Conservation (phyloP, 92 coral and sea anemone species). For the Paragorgia papillata region DNA sequence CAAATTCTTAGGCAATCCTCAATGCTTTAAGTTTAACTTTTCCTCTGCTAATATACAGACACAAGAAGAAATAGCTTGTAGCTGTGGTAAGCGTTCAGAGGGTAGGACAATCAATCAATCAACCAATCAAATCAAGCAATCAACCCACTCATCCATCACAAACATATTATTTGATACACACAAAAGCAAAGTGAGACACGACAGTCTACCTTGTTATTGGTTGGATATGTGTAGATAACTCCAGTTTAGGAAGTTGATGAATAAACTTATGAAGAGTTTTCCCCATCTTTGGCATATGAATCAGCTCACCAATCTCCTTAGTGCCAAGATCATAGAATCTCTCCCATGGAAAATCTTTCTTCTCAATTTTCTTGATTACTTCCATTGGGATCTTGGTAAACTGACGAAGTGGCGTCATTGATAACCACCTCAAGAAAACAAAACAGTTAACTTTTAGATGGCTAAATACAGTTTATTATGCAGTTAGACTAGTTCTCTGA, state of each 20-base stretch:
- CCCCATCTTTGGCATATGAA: conserved; percentile 99
- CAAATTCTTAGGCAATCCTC: neutral
- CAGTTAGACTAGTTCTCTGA: too few species aligned
- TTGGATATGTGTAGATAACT: conserved; percentile 97
- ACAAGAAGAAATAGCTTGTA: neutral
- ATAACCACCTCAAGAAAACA: conserved; percentile 78
- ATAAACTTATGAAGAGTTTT: conserved; percentile 95
- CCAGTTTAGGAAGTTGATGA: conserved; percentile 98
- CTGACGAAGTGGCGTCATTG: conserved; percentile 97
- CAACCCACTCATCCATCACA: too few species aligned
- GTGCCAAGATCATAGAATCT: conserved; percentile 96
- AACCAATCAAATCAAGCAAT: too few species aligned
- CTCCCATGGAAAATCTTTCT: conserved; percentile 99
- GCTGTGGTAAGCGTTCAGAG: conserved; percentile 43
- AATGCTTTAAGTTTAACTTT: conserved; percentile 21
- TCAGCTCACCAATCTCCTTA: conserved; percentile 96
- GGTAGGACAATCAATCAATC: too few species aligned
- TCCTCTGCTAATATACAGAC: conserved; percentile 37
- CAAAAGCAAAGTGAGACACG: too few species aligned
- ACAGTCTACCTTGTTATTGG: conserved; percentile 99
- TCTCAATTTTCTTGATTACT: conserved; percentile 95
- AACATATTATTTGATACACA: too few species aligned
- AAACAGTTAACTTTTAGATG: neutral
- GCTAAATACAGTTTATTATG: too few species aligned
- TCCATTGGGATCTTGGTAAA: conserved; percentile 98